Conservation (phyloP, 2,797 vertebrate species). For the Acridotheres tristis region DNA sequence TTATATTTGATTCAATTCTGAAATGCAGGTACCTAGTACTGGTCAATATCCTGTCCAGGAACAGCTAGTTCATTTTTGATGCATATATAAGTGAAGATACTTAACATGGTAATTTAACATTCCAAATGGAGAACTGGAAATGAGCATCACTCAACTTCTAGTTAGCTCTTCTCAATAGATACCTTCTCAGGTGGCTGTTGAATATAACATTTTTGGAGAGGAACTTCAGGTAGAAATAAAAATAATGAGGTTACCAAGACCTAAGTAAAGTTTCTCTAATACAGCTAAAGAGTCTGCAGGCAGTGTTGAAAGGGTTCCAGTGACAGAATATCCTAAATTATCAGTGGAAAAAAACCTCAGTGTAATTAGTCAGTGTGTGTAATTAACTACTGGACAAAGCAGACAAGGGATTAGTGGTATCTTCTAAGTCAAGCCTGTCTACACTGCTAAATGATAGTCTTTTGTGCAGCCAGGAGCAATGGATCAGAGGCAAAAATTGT, state of each 20-base stretch:
- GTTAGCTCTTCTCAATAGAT: not conserved
- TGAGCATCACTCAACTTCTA: not conserved
- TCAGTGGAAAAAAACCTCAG: not conserved
- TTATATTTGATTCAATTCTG: not conserved
- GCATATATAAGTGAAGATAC: not conserved
- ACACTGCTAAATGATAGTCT: not conserved
- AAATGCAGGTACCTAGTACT: not conserved
- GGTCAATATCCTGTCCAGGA: not conserved
- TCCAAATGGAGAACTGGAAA: not conserved
- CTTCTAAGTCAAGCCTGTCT: slow-evolving; percentile 43
- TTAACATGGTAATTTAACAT: not conserved
- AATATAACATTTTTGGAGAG: not conserved
- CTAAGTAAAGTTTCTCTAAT: not conserved
- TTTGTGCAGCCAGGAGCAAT: slow-evolving; percentile 28
- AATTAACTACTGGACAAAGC: slow-evolving; percentile 36
- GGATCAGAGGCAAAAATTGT: not conserved
- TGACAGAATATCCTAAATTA: not conserved
- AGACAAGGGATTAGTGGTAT: slow-evolving; percentile 28
- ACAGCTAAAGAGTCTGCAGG: not conserved
- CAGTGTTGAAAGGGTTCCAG: not conserved
- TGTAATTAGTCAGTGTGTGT: slow-evolving; percentile 16
- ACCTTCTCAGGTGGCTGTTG: not conserved
- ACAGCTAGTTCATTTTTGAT: not conserved
- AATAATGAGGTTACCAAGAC: not conserved
- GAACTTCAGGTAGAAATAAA: not conserved